Base-by-base conservation (phyloP, 2,797 vertebrate genomes). In the Poecilia wingei region DNA sequence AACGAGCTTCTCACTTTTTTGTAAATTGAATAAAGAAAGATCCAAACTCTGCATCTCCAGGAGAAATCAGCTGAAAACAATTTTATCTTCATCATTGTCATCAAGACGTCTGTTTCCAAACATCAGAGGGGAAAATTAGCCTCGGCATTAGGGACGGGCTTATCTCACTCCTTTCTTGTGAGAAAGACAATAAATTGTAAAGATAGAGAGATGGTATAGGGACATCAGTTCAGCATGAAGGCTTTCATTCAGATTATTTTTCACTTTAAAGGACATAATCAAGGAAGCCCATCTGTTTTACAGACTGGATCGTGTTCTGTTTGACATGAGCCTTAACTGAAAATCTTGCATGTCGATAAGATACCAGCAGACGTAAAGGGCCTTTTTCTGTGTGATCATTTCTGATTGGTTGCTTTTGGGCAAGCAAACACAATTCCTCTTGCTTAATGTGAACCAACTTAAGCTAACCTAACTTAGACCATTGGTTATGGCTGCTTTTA, bases 1-100 rank as follows among this genome's bases (percentile, higher is more conserved):
- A 78, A 89, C 86, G 87, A 93, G 92, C 89, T 84, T 28, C 69
- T 91, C 88, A 93, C 90, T 90, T 90, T 91, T 90, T 5, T 84
- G 74, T 89, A 90, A 92, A 92, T 86, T 73, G 87, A 89, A 91
- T 83, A 61, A 80, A 78, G 87, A 81, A 78, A 53, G 10, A 70
- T 10, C 46, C 12, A 46, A 72, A 43, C 70, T 76, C 76, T 74
- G 79, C 75, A 81, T 90, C 78, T 82, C 85, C 47, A 71, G 75
- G 76, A 91, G 82, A 85, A 84, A 79, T 89, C 76, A 85, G 76
- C 85, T 51, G 72, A 84, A 91, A 93, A 93, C 89, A 86, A 85
- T 90, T 90, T 88, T 83, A 92, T 94, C 89, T 82, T 41, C 72
- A 76, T 89, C 51, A 10, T 57, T 85, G 86, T 79, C 83, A 87